Conservation (phyloP, 35 echinoderm and acorn worm species). For the Eucidaris tribuloides region DNA sequence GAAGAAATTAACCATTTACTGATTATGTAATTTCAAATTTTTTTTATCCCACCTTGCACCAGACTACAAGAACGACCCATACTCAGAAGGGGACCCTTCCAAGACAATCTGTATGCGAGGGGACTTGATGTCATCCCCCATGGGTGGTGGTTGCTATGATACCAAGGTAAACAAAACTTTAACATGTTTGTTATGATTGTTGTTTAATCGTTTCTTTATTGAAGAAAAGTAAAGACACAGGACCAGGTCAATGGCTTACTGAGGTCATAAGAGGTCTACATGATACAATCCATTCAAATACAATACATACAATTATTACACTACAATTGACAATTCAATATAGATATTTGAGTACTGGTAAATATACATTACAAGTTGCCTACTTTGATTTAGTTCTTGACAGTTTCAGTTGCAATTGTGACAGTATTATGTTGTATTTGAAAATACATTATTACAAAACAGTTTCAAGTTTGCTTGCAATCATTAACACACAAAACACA, state of each 20-base stretch:
- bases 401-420: too few relatives aligned
- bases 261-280: not conserved
- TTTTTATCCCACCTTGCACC: not conserved
- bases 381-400: too few relatives aligned
- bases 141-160: slow-evolving; percentile 83
- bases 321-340: not conserved
- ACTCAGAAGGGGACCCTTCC: slow-evolving; percentile 72
- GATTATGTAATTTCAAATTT: not conserved
- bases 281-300: not conserved
- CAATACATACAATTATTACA: not conserved
- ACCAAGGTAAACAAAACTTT: slow-evolving; percentile 74
- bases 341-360: not conserved
- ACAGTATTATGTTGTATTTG: too few relatives aligned
- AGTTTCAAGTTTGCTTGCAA: too few relatives aligned
- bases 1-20: not conserved
- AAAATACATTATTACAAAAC: too few relatives aligned
- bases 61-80: slow-evolving; percentile 84
- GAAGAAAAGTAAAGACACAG: not conserved
- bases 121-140: slow-evolving; percentile 44
- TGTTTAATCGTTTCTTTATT: not conserved
- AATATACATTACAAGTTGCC: too few relatives aligned
- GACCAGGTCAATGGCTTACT: not conserved
- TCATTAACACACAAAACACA: too few relatives aligned
- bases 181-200: not conserved
- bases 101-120: slow-evolving; percentile 76